A percentile compares a stretch with the other conserved stretches of the same genome.
Conservation (phyloP, 2,888 invertebrate genomes). For the Oasisia sp. region DNA sequence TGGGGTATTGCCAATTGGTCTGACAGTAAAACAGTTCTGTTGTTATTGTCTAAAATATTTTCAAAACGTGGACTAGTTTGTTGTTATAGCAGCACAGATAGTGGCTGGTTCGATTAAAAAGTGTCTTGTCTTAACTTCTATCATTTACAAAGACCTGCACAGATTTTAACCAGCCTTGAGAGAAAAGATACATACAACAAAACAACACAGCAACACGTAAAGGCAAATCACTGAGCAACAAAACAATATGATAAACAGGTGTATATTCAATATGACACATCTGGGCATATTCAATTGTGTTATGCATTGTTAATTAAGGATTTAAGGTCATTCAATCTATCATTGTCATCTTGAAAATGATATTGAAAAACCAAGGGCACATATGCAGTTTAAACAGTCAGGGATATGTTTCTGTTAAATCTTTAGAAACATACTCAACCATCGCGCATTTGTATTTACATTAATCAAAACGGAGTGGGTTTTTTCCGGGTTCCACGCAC, state of each 20-base stretch:
- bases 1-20: too few species aligned
- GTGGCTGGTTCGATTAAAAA: not conserved
- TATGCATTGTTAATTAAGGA: not conserved
- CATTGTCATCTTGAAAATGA: constrained; percentile 13
- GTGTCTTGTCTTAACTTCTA: not conserved
- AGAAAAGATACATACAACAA: not conserved
- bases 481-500: not conserved
- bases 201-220: not conserved
- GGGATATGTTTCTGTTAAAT: not conserved
- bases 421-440: not conserved
- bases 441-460: not conserved
- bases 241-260: not conserved
- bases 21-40: too few species aligned
- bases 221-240: not conserved
- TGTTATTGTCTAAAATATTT: too few species aligned
- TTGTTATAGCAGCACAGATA: too few species aligned
- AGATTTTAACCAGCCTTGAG: not conserved
- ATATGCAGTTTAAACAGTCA: not conserved
- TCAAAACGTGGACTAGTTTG: too few species aligned
- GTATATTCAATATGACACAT: not conserved
- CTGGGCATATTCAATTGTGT: not conserved
- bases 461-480: not conserved
- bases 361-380: not conserved
- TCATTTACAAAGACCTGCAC: not conserved
- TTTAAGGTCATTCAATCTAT: not conserved